phyloP scores from a whole-genome alignment of 2,113 vertebrate genomes.

The Cavia aperea region DNA sequence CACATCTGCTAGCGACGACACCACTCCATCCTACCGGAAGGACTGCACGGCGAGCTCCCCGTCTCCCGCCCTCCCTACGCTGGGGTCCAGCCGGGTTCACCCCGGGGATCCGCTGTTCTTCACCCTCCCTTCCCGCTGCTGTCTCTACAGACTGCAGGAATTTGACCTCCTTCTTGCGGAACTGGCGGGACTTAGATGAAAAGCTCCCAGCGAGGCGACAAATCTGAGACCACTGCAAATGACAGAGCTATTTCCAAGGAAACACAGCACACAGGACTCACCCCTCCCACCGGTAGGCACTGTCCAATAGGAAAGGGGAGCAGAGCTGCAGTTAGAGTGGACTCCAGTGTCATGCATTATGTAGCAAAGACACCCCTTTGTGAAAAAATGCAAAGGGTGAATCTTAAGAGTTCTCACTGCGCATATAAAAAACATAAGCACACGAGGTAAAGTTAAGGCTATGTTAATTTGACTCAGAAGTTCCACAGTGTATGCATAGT shows the following conservation, averaged over 20 bases:
- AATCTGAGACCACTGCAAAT: background rate
- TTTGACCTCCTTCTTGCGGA: background rate
- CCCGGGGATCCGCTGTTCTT: accelerated
- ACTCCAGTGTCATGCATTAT: background rate
- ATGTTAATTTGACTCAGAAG: background rate
- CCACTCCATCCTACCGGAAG: background rate
- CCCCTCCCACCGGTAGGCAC: background rate
- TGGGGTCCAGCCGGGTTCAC: background rate
- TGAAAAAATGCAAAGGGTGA: background rate
- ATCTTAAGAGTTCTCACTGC: background rate
- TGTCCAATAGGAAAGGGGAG: background rate
- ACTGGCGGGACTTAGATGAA: background rate
- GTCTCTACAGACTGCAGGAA: accelerated
- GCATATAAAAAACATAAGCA: background rate
- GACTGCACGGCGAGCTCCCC: background rate
- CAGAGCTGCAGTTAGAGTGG: background rate
- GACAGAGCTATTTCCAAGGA: background rate
- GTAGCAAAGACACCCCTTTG: background rate
- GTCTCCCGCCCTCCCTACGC: background rate
- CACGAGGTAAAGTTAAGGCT: no score
- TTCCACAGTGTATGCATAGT: background rate
- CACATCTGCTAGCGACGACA: background rate
- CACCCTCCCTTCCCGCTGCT: accelerated
- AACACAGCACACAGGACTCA: background rate
- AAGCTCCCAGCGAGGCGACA: background rate